A percentile compares a stretch with the other conserved stretches of the same genome.
Evolutionary conservation across 2,888 invertebrate genomes (phyloP).

Genomic region (Sinodicranocentrus sp.): DNA sequence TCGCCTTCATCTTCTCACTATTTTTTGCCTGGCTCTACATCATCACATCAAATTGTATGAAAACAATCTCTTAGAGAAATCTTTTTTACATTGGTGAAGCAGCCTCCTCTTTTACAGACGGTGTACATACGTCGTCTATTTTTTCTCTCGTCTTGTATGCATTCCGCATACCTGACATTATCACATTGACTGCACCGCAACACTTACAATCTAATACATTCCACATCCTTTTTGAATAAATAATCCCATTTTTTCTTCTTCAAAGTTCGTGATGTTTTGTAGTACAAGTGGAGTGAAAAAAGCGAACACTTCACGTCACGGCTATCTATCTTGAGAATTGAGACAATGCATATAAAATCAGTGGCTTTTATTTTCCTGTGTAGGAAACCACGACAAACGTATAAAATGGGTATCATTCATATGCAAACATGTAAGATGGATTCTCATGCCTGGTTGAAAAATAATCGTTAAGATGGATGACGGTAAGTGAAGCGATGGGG

Average conservation of each 20-base stretch:
- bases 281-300: neutral
- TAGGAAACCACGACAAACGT: too few species aligned
- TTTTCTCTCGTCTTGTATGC: too few species aligned
- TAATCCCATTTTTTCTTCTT: neutral
- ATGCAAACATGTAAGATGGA: neutral
- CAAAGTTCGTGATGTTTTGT: slow-evolving; percentile 16
- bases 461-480: slow-evolving; percentile 32
- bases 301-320: slow-evolving; percentile 13
- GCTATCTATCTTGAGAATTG: slow-evolving; percentile 32
- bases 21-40: slow-evolving; percentile 33
- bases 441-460: slow-evolving; percentile 39
- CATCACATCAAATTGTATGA: slow-evolving; percentile 40
- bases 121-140: too few species aligned
- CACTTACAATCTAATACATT: too few species aligned
- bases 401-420: too few species aligned
- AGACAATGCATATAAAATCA: slow-evolving; percentile 7
- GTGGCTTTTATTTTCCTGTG: slow-evolving; percentile 1
- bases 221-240: neutral
- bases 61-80: slow-evolving; percentile 41
- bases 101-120: neutral
- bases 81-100: neutral
- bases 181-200: too few species aligned
- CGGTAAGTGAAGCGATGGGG: too few species aligned
- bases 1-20: slow-evolving; percentile 6
- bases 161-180: too few species aligned